Evolutionary conservation across 2,113 vertebrate species (phyloP), one percentile per base, ranked within the genome.

Genomic region (Pedionomus torquatus): DNA sequence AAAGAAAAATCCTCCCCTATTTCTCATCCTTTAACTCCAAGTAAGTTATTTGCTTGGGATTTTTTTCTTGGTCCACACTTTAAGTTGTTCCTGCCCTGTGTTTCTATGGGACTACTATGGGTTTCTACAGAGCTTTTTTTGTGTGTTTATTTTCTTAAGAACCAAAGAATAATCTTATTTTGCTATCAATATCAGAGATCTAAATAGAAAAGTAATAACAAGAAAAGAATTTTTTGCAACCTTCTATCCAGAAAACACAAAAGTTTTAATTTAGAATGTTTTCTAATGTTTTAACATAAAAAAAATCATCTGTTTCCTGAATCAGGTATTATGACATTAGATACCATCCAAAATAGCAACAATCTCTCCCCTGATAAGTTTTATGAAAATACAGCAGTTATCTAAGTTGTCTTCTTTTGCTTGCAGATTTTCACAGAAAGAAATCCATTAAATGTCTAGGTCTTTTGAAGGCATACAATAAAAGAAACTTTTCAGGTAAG

Each of bases 321-420:
- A 82, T 52, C 35, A 35, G 26, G 23, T 79, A 30, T 31, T 77
- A 49, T 60, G 10, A 60, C 10, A 35, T 68, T 55, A 51, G 18
- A 51, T 24, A 24, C 12, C 69, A 61, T 25, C 13, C 74, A 84
- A 89, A 74, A 35, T 8, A 84, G 1, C 13, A 82, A 49, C 1
- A 82, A 33, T 3, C 4, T 1, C 43, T 31, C 6, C 9, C 8
- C 5, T 0, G 0, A 3, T n/a, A 63, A 69, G 10, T 52, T 83
- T 68, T 69, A 69, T 49, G 10, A 76, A 94, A 92, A 80, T 66
- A 6, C 7, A 76, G 82, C 31, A 41, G 37, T 37, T 75, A 70
- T 9, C 13, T 9, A 30, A 4, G 51, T 26, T 91, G 39, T 46
- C 20, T 39, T 20, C 8, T 61, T 89, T 80, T 65, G 4, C 14